Percentiles rank a stretch among this genome's conserved stretches.
Conservation (phyloP, 2,797 vertebrate species). For the Hemitrygon akajei region DNA sequence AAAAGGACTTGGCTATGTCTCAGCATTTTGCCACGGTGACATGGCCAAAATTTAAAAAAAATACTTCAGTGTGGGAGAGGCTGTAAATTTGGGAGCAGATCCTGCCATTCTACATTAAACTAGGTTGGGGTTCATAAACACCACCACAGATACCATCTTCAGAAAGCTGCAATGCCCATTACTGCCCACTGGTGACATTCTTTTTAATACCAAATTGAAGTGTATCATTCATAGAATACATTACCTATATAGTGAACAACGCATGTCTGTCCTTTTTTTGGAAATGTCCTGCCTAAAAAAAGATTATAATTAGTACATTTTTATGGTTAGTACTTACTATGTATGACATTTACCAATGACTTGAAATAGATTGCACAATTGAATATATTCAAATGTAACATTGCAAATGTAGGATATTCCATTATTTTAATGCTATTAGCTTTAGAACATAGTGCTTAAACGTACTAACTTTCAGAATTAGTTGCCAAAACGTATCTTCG, state of each 20-base stretch:
- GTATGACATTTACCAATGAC: neutral
- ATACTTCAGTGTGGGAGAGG: neutral
- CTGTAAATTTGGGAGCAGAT: constrained; percentile 13
- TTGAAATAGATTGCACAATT: neutral
- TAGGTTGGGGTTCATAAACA: neutral
- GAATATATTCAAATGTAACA: neutral
- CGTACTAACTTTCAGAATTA: neutral
- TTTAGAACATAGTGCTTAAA: neutral
- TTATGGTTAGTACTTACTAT: neutral
- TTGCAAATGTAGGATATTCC: neutral
- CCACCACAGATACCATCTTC: neutral
- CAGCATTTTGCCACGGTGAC: constrained; percentile 1
- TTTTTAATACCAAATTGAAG: neutral
- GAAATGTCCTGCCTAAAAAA: constrained; percentile 84
- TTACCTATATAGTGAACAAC: constrained; percentile 99
- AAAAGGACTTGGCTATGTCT: neutral
- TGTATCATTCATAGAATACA: neutral
- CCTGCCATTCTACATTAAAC: neutral
- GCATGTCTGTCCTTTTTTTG: constrained; percentile 96
- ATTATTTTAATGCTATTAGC: neutral
- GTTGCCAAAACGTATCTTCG: neutral
- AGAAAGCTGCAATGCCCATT: neutral
- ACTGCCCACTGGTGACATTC: constrained; percentile 21
- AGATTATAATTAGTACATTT: neutral
- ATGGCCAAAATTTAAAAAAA: neutral